Base-by-base conservation (phyloP, 2,888 invertebrate species). In the Leptinotarsa tumamoca region DNA sequence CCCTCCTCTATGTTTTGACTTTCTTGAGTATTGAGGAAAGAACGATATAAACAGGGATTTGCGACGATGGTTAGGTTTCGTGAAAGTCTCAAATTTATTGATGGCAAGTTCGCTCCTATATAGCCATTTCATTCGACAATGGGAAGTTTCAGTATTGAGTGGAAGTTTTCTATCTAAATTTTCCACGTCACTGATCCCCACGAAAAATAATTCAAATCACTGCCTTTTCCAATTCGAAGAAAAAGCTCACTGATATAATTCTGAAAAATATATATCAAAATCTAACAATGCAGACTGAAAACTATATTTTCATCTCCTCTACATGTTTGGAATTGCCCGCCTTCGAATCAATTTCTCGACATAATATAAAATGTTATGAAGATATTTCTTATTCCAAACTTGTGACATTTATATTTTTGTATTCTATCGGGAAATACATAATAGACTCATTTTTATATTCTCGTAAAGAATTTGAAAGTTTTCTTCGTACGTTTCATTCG, bases 381-480 rank as follows among this genome's bases (percentile, higher is more conserved):
- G 27, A 63, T 33, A 33, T 63, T 63, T 63, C 43, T n/a, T n/a
- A 43, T 63, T 63, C 33, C 17, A 33, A 63, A 63, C 33, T 27
- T 63, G 63, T 63, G 63, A 63, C 33, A 63, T 63, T 33, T 43
- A 63, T 63, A n/a, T 63, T 33, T n/a, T 63, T 63, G 63, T 63
- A 21, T n/a, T 63, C 43, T n/a, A 63, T 33, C n/a, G 63, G 33
- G 33, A 33, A 33, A 63, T n/a, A 63, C 43, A 63, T 63, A 33
- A 63, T 33, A 43, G n/a, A 27, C 33, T 15, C 63, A 7, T 33
- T 63, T 63, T 43, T n/a, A 63, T 14, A 63, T 33, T 27, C 10
- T 33, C 13, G 33, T 63, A 63, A 63, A 43, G 15, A 63, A 33
- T 33, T 17, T 27, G 33, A 2, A 63, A 43, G n/a, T 43, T 33